phyloP scores from a whole-genome alignment of 1,140 invertebrate species.

The Lepeophtheirus salmonis region DNA sequence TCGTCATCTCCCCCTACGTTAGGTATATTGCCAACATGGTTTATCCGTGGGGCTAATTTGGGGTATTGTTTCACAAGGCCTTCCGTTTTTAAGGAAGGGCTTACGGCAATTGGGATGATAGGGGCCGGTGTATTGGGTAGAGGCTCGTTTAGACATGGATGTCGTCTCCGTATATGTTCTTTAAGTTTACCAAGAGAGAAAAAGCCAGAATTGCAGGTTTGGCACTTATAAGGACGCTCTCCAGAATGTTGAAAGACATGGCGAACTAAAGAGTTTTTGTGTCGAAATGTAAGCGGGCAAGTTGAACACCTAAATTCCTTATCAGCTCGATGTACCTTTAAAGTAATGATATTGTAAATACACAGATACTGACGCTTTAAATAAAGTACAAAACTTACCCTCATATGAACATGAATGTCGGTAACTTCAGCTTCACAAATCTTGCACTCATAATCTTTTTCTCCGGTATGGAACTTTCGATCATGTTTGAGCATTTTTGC shows the following conservation, averaged over 20 bases:
- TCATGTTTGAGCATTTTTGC: slow-evolving; percentile 16
- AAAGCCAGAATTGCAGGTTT: slow-evolving; percentile 44
- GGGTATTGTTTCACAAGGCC: not conserved
- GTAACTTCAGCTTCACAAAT: slow-evolving; percentile 11
- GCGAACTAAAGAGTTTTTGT: slow-evolving; percentile 58
- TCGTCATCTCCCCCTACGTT: not conserved
- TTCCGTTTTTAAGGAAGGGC: no score
- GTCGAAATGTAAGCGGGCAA: slow-evolving; percentile 2
- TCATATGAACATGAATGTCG: slow-evolving; percentile 11
- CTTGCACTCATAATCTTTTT: slow-evolving; percentile 12
- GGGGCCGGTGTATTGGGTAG: not conserved
- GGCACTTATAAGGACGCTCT: slow-evolving; percentile 46
- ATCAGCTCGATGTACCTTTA: slow-evolving; percentile 1
- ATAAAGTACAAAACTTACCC: slow-evolving; percentile 2
- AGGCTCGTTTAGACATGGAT: not conserved
- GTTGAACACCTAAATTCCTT: not conserved
- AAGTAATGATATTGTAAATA: not conserved
- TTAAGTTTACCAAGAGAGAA: slow-evolving; percentile 36
- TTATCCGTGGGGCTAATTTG: not conserved
- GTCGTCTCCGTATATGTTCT: not conserved
- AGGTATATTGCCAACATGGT: no score
- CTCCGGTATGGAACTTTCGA: slow-evolving; percentile 10
- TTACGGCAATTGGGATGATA: no score
- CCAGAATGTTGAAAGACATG: slow-evolving; percentile 57
- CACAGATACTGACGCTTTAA: not conserved